Percentiles rank a stretch among this genome's conserved stretches.
Evolutionary conservation across 2,888 invertebrate species (phyloP).

Genomic region (Hedya salicella): DNA sequence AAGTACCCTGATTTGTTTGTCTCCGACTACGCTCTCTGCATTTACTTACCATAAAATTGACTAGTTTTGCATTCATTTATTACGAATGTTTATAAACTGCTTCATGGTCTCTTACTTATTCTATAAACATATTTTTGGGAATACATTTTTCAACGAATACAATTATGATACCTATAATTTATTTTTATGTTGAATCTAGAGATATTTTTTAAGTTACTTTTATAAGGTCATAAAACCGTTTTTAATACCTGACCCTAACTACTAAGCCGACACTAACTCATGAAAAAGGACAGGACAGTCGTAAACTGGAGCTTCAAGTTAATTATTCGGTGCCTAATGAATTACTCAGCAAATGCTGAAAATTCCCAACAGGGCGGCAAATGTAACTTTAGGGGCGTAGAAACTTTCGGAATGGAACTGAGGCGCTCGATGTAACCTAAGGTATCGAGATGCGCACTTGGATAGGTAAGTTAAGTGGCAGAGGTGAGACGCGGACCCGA

Average conservation of each 20-base stretch:
- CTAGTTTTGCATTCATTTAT: slow-evolving; percentile 25
- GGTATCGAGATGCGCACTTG: neutral
- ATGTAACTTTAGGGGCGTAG: slow-evolving; percentile 22
- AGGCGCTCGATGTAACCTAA: slow-evolving; percentile 15
- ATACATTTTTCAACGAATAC: neutral
- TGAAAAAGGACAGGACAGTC: slow-evolving; percentile 38
- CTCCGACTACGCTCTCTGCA: slow-evolving; percentile 28
- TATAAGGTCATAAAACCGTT: slow-evolving; percentile 8
- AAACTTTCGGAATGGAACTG: slow-evolving; percentile 32
- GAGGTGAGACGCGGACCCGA: neutral
- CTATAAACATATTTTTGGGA: neutral
- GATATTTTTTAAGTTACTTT: neutral
- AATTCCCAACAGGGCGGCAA: slow-evolving; percentile 22
- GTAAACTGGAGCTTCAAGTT: slow-evolving; percentile 41
- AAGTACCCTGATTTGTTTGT: slow-evolving; percentile 35
- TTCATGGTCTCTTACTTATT: slow-evolving; percentile 1
- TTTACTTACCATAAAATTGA: slow-evolving; percentile 22
- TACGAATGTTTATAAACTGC: neutral
- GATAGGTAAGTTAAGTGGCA: slow-evolving; percentile 3
- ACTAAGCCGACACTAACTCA: slow-evolving; percentile 22
- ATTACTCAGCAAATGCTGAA: slow-evolving; percentile 29
- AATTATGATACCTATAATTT: neutral
- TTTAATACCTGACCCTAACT: slow-evolving; percentile 34
- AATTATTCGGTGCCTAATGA: slow-evolving; percentile 39
- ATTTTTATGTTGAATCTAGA: neutral